Base-by-base conservation (phyloP, 2,888 invertebrate genomes). In the Resseliella maxima region DNA sequence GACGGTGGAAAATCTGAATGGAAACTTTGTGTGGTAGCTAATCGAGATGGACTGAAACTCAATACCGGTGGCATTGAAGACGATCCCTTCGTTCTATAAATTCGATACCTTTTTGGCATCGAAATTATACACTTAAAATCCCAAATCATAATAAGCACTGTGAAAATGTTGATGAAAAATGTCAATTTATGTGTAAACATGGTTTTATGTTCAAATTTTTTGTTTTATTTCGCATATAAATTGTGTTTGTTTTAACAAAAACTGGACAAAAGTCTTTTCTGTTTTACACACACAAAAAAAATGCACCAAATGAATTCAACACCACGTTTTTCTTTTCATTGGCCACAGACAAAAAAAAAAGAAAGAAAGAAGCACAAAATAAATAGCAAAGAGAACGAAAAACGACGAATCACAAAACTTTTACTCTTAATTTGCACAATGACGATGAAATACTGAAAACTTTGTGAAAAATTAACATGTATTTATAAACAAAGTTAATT, bases 361-460 rank as follows among this genome's bases (percentile, higher is more conserved):
- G 12, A n/a, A 1, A 83, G 1, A 83, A 83, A 83, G 2, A 64
- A 64, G 1, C 24, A 64, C 24, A 27, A 64, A 27, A 64, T 5
- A 27, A 64, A 64, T 27, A 64, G 3, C 12, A 5, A 41, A 41
- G 41, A 24, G 27, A 3, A 27, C 8, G 8, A 31, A 64, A 64
- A 31, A 24, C 6, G 64, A 12, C 31, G 31, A 72, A 5, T 8
- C 46, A 50, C 46, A 50, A n/a, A 72, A 72, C 72, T 72, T 83
- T 83, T 36, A 38, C 21, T 38, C 38, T 83, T 24, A 38, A 83
- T 83, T 83, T 83, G 41, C 38, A 2, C 41, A 83, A 83, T n/a
- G 38, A n/a, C 41, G 38, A 36, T 83, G 38, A n/a, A 83, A 36
- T 83, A 83, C 83, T 83, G 83, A 83, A 83, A 83, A 83, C 83